Evolutionary conservation across 1,140 invertebrate species (phyloP).

Genomic region (Rhagoletis pomonella): DNA sequence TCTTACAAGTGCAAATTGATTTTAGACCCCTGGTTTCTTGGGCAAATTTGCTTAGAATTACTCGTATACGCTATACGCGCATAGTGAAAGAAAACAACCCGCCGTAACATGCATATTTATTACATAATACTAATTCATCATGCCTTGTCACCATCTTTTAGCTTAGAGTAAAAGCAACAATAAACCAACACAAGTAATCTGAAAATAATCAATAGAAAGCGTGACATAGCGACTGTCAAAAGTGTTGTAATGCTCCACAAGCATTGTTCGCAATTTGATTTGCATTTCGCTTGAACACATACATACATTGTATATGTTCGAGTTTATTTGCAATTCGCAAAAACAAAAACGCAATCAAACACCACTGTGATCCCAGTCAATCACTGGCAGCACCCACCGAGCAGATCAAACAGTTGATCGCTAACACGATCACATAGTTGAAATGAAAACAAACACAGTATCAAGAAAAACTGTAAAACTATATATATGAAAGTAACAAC

Average conservation of each 20-base stretch:
- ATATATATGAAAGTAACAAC: background rate
- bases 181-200: slow-evolving; percentile 14
- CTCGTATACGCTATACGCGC: no score
- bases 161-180: slow-evolving; percentile 2
- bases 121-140: background rate
- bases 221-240: slow-evolving; percentile 48
- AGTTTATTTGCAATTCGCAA: background rate
- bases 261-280: background rate
- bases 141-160: background rate
- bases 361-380: background rate
- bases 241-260: background rate
- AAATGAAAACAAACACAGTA: background rate
- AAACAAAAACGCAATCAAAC: background rate
- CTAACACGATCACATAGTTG: slow-evolving; percentile 32
- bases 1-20: no score
- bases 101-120: no score
- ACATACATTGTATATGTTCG: background rate
- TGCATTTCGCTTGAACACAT: background rate
- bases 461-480: background rate
- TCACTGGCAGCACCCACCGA: slow-evolving; percentile 27
- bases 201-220: slow-evolving; percentile 40
- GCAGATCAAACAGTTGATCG: background rate
- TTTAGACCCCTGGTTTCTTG: no score
- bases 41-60: no score
- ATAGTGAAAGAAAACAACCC: no score